Evolutionary conservation across 1,140 invertebrate species (phyloP).

Genomic region (Meloidogyne hapla): DNA sequence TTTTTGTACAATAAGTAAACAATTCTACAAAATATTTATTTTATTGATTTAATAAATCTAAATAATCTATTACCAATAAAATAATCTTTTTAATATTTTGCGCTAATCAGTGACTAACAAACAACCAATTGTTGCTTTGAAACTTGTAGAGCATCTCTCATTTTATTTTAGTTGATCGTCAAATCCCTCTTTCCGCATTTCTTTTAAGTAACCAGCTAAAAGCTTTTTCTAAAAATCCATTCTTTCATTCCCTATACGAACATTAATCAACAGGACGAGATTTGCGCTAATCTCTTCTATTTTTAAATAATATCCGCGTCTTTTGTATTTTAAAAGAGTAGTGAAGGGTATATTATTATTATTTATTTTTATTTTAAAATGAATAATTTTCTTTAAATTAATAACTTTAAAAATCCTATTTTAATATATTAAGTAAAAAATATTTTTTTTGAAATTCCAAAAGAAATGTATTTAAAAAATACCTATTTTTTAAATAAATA

Average conservation of each 20-base stretch:
- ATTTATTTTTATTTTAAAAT: too few relatives aligned
- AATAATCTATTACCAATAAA: too few relatives aligned
- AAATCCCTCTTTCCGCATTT: not conserved
- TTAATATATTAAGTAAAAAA: too few relatives aligned
- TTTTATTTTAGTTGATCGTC: not conserved
- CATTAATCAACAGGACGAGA: constrained; percentile 5
- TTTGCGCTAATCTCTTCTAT: not conserved
- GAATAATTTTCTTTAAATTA: too few relatives aligned
- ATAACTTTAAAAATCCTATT: too few relatives aligned
- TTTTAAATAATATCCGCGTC: not conserved
- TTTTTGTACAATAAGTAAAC: too few relatives aligned
- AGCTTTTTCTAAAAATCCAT: not conserved
- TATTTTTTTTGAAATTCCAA: too few relatives aligned
- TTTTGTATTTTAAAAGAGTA: not conserved
- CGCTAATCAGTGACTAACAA: not conserved
- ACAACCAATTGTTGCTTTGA: not conserved
- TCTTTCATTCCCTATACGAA: not conserved
- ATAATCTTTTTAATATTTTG: not conserved
- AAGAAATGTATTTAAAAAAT: too few relatives aligned
- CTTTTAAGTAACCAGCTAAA: not conserved
- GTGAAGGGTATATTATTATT: too few relatives aligned
- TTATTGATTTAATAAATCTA: too few relatives aligned
- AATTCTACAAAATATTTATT: too few relatives aligned
- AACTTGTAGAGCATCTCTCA: not conserved
- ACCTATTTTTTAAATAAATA: too few relatives aligned